Base-by-base conservation (phyloP, 2,888 invertebrate species). In the Trilocha varians region DNA sequence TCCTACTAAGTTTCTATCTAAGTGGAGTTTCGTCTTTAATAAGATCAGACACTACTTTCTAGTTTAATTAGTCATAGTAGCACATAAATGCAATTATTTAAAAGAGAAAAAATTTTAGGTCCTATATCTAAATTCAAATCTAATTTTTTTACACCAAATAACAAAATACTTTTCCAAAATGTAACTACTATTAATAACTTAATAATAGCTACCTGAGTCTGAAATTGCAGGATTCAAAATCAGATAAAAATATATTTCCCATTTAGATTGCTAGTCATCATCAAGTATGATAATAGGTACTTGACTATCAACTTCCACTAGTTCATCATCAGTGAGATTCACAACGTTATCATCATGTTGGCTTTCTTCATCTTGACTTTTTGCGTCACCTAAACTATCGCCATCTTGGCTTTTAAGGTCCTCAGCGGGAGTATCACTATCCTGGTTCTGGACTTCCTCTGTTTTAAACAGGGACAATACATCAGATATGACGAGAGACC, bases 201-300 rank as follows among this genome's bases (percentile, higher is more conserved):
- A n/a, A n/a, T n/a, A n/a, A n/a, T n/a, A n/a, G n/a, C n/a, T n/a
- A 36, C 9, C 17, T 36, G 16, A 34, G 8, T 36, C 16, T 16
- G 11, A 36, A 36, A n/a, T n/a, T 16, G n/a, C 16, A 11, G n/a
- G 16, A 36, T 11, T 13, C 17, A 36, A 16, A 34, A 36, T 5
- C 36, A 16, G 4, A 14, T 17, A 9, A 36, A 36, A 16, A 17
- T 16, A 16, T 36, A 16, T 36, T 16, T 15, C 17, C 15, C 13
- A 14, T 14, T 1, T 35, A 15, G 47, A 1, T 16, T 33, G n/a
- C 34, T 35, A 52, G 33, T 57, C 50, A 47, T 77, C 74, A 38
- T 78, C 74, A 47, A 78, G 69, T 3, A 78, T 69, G 34, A 78
- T 65, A 5, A 69, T 55, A n/a, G 61, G 47, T 35, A 52, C 39